These are phyloP conservation scores for Bombus polaris DNA, from an alignment of 1,140 invertebrate genomes.

Conservation along the genomic window DNA sequence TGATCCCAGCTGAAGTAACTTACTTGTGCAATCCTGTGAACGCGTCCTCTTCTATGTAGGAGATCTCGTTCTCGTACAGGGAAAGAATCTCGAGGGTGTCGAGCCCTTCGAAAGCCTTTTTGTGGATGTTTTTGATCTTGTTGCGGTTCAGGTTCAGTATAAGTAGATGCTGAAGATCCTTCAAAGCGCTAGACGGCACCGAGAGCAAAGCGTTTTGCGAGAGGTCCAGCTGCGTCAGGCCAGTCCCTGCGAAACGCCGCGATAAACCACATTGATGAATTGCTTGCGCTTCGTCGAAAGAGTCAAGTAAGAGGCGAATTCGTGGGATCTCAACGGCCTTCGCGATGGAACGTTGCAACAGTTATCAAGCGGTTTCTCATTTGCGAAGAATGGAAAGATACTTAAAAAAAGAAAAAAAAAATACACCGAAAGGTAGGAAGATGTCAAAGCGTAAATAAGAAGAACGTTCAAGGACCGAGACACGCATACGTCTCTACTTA, in stretches of 20 bases:
- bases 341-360: too few relatives aligned
- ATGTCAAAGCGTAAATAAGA: background rate
- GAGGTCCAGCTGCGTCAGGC: constrained; percentile 91
- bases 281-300: background rate
- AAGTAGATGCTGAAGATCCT: constrained; percentile 90
- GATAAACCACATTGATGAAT: too few relatives aligned
- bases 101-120: constrained; percentile 91
- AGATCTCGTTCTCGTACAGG: constrained; percentile 93
- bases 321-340: background rate
- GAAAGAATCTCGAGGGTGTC: constrained; percentile 93
- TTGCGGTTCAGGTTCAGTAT: constrained; percentile 96
- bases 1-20: constrained; percentile 65
- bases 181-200: constrained; percentile 91
- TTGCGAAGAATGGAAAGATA: background rate
- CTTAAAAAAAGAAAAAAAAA: background rate
- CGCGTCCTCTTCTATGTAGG: constrained; percentile 89
- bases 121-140: constrained; percentile 89
- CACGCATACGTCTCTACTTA: too few relatives aligned
- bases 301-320: background rate
- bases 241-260: constrained; percentile 86
- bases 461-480: too few relatives aligned
- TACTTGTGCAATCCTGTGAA: constrained; percentile 94
- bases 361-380: background rate
- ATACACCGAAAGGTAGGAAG: background rate
- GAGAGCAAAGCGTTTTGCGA: constrained; percentile 90